phyloP scores from a whole-genome alignment of 2,797 vertebrate species.

The Falco rusticolus region DNA sequence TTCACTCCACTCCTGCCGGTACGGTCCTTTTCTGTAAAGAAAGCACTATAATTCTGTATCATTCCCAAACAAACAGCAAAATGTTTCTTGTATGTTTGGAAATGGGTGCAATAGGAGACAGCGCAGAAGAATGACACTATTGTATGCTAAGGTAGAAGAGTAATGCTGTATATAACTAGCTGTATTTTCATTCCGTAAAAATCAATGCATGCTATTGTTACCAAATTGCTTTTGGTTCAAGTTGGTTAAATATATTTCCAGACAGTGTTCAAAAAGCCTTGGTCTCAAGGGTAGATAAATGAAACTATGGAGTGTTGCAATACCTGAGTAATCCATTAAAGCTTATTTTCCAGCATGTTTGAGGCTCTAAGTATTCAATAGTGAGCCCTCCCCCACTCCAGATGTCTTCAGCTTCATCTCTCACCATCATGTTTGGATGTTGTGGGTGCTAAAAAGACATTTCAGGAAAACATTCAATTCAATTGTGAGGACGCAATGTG shows the following conservation, averaged over 20 bases:
- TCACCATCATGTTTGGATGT: constrained; percentile 68
- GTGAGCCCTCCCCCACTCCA: constrained; percentile 65
- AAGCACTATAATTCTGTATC: not conserved
- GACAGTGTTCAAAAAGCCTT: not conserved
- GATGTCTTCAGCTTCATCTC: constrained; percentile 41
- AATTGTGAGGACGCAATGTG: rapidly evolving
- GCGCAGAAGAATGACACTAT: not conserved
- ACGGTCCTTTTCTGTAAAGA: constrained; percentile 60
- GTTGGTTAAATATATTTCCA: not conserved
- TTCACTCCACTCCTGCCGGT: constrained; percentile 53
- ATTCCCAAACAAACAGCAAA: not conserved
- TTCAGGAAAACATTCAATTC: not conserved
- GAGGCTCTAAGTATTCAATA: constrained; percentile 45
- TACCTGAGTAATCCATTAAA: constrained; percentile 64
- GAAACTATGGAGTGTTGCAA: not conserved
- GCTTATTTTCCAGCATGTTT: constrained; percentile 48
- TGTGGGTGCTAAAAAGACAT: constrained; percentile 57
- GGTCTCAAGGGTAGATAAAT: not conserved
- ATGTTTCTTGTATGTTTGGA: not conserved
- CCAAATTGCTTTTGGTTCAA: not conserved
- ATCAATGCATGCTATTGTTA: not conserved
- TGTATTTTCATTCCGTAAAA: not conserved
- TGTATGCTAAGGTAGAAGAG: not conserved
- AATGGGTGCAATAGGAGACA: not conserved
- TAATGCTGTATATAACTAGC: no score